Base-by-base conservation (phyloP, 2,888 invertebrate species). In the Orchestes rusci region DNA sequence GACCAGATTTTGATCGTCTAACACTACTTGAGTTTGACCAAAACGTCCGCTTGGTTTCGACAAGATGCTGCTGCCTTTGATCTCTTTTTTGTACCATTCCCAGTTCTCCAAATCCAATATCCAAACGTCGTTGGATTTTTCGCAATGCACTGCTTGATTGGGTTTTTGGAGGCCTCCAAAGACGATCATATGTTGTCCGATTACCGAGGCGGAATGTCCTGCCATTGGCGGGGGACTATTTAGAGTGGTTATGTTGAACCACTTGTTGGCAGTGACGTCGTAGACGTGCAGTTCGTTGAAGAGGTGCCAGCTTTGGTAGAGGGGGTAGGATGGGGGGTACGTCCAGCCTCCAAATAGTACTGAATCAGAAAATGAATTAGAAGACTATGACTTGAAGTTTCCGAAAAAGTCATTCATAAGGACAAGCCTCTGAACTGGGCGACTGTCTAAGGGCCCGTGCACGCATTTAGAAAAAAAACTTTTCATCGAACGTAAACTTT, bases 261-360 rank as follows among this genome's bases (percentile, higher is more conserved):
- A 96, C 55, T 83, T 79, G 66, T 91, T 91, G 16, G 77, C 77
- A 49, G 71, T 72, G 17, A 91, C 81, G 66, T 85, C 84, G 63
- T 91, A 95, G 45, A 86, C 76, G 65, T 96, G 94, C 40, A 95
- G 74, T 69, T 95, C 93, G 67, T 90, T 90, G 65, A 92, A 95
- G 65, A 94, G 77, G 55, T 86, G 82, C 73, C 88, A 86, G 56
- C 81, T 84, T 67, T 88, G 88, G 64, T 86, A 84, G 35, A 85
- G 75, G 37, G 91, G 90, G 66, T 88, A 80, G 43, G 87, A 72
- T 52, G 91, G 85, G 16, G 93, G 92, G 69, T 92, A 90, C 8
- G 93, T 86, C 91, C 93, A 95, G 4, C 96, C 96, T 31, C 96
- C 96, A 72, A 93, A 96, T 39, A 97, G 53, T 27, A 69, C 67